phyloP scores from a whole-genome alignment of 2,113 vertebrate genomes.

The Mus musculus region DNA sequence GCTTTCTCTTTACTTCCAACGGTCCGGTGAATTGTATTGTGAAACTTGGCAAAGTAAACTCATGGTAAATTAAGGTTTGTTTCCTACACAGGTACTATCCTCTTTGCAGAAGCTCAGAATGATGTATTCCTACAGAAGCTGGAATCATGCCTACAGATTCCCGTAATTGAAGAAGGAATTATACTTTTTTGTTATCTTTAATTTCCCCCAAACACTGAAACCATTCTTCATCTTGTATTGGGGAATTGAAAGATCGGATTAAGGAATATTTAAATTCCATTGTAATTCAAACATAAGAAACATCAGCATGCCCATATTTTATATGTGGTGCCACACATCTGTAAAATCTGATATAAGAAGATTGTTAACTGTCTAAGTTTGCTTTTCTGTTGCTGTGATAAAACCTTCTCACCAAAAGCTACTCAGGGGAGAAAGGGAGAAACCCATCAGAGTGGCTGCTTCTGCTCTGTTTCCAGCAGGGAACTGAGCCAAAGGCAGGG shows the following conservation, averaged over 20 bases:
- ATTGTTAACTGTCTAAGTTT: not conserved
- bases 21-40: not conserved
- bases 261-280: not conserved
- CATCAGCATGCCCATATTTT: not conserved
- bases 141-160: not conserved
- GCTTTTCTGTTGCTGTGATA: not conserved
- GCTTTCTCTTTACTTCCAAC: not conserved
- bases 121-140: not conserved
- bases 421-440: not conserved
- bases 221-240: not conserved
- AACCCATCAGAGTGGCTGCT: no score
- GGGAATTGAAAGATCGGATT: not conserved
- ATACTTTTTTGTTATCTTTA: not conserved
- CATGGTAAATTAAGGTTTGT: not conserved
- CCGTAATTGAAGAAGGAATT: not conserved
- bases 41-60: not conserved
- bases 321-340: not conserved
- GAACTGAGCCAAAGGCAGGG: no score
- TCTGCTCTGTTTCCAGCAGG: no score
- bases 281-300: conserved; percentile 38
- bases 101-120: not conserved
- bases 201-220: not conserved
- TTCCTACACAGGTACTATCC: not conserved
- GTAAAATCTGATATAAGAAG: not conserved
- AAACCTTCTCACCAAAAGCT: not conserved